Base-by-base conservation (phyloP, 1,140 invertebrate genomes). In the Drosophila nigromelanica region DNA sequence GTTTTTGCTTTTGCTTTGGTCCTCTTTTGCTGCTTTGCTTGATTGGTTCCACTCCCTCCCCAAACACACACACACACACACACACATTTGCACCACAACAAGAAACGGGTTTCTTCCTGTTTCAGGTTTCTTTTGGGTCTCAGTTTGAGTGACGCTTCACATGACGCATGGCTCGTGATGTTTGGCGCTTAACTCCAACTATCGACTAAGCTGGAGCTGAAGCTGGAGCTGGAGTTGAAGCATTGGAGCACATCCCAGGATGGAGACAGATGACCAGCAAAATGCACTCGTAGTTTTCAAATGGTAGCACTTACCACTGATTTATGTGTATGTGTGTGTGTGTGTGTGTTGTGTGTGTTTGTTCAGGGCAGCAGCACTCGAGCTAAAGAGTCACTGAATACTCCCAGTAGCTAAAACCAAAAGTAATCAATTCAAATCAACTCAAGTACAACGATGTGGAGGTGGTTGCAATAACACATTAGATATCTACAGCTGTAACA, bases 41-140 rank as follows among this genome's bases (percentile, higher is more conserved):
- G 78, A 81, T 85, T 85, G 78, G 74, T 81, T 86, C 78, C 82
- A 81, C 76, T 83, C 60, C 70, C 61, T 67, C 27, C 45, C 35
- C 45, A 60, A 50, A 18, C 48, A 30, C 18, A 50, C 61, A 54
- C 47, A 66, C 35, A 66, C 61, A 71, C 43, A 72, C 33, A 68
- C 12, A 35, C 40, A 60, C 33, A 58, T 12, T 35, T 8, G 45
- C 24, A 66, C 37, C 24, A 66, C 37, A 69, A 48, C 4, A 70
- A 67, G 74, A 85, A 85, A 85, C 81, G 66, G 60, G 81, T 85
- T 81, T 86, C 56, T 74, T 72, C 69, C 69, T 80, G 76, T 72
- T 83, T 80, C 56, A 73, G 69, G 63, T 70, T 74, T 85, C 60
- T 74, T 52, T 75, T 47, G 30, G 48, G 39, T 74, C 58, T 69